Evolutionary conservation across 2,888 invertebrate genomes (phyloP), one percentile per base, ranked within the genome.

Genomic region (Cantharis lateralis): DNA sequence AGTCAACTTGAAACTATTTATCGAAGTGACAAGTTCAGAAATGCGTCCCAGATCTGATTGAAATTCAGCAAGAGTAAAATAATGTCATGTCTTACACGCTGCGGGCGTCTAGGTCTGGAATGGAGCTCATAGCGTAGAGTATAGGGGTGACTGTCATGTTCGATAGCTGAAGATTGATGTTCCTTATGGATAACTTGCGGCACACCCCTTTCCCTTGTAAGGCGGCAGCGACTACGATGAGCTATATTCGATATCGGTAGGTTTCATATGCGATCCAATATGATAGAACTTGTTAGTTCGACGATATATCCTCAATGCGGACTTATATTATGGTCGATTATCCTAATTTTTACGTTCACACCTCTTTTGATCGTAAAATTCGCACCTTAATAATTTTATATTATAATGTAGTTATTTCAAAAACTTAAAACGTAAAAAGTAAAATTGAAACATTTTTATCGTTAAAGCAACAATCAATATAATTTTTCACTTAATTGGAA

Each of bases 131-230:
- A 24, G 80, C 73, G 77, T 78, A 79, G 74, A 70, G 48, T 62
- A 74, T 74, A 76, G 78, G 80, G 81, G 79, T 68, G 80, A 78
- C 81, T 80, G 84, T 84, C 85, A 84, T 85, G 84, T 84, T 85
- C 85, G 85, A 85, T 85, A 84, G 84, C 84, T 84, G 82, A 85
- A 85, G 85, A 85, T 85, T 85, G 85, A 85, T 85, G 85, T 83
- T 84, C 83, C 83, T 84, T 83, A 84, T 83, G 85, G 85, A 83
- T 84, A 85, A 84, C 81, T 84, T 84, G 80, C 83, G 82, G 83
- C 81, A 80, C 82, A 77, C 81, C 77, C 80, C 78, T 81, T 72
- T 75, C 71, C 77, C 73, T 78, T 76, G 75, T 71, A 70, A 77
- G 77, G 75, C 79, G 76, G 74, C 74, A 72, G 72, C 69, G 75